A percentile compares a stretch with the other conserved stretches of the same genome.
Conservation (phyloP, 2,888 invertebrate genomes). For the Scrobipalpa atriplicella region DNA sequence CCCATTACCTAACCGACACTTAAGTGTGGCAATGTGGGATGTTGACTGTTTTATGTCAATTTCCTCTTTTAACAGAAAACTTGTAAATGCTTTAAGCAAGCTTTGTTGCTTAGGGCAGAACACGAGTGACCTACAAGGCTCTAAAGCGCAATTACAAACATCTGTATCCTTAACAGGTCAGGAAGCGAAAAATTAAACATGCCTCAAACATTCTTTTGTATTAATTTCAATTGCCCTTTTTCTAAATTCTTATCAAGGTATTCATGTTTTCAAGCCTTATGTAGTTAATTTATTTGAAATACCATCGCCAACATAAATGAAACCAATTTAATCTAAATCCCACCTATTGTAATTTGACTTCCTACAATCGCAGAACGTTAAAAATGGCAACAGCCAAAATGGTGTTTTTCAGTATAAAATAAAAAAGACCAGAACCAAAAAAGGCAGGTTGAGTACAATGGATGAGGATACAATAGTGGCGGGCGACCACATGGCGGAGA, state of each 20-base stretch:
- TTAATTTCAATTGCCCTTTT: neutral
- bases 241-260: neutral
- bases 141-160: neutral
- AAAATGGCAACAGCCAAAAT: slow-evolving; percentile 4
- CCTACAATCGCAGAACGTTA: slow-evolving; percentile 57
- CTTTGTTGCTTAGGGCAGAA: too few species aligned
- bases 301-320: neutral
- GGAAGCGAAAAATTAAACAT: neutral
- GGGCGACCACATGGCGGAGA: slow-evolving; percentile 66
- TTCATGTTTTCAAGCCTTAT: neutral
- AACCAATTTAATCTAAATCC: neutral
- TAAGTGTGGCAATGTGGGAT: slow-evolving; percentile 46
- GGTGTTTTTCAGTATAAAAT: slow-evolving; percentile 33
- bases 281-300: neutral
- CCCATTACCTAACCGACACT: slow-evolving; percentile 50
- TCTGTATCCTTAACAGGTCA: neutral
- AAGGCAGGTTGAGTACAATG: slow-evolving; percentile 69
- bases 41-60: slow-evolving; percentile 50
- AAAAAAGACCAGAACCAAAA: slow-evolving; percentile 58
- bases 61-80: slow-evolving; percentile 40
- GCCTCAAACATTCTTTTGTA: neutral
- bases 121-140: neutral
- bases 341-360: slow-evolving; percentile 36
- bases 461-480: slow-evolving; percentile 66
- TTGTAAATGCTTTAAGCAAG: slow-evolving; percentile 12